phyloP scores from a whole-genome alignment of 2,113 vertebrate species.

The Sminthopsis crassicaudata region DNA sequence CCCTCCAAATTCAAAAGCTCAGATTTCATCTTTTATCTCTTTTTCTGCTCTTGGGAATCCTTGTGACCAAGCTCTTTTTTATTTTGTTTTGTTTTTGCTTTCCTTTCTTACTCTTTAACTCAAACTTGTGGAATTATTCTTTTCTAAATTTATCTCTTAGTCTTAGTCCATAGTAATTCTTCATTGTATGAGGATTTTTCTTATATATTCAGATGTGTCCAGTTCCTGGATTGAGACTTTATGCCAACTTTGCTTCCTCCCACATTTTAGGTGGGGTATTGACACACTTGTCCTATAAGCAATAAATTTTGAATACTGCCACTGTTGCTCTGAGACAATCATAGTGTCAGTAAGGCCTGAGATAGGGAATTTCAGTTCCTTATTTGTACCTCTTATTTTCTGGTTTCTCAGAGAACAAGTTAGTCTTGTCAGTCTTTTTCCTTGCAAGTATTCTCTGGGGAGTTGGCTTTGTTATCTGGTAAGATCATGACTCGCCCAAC shows the following conservation, averaged over 20 bases:
- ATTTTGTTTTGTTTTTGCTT: not conserved
- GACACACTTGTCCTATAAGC: fast-evolving
- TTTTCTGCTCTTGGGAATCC: not conserved
- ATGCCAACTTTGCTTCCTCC: not conserved
- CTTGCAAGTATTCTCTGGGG: not conserved
- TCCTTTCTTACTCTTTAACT: not conserved
- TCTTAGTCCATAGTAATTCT: not conserved
- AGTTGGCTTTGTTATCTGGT: not conserved
- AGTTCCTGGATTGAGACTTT: not conserved
- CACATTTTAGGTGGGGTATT: not conserved
- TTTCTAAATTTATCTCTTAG: not conserved
- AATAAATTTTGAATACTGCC: not conserved
- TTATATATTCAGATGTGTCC: not conserved
- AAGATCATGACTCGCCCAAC: not conserved
- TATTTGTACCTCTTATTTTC: not conserved
- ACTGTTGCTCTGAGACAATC: no score
- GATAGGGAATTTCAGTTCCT: not conserved
- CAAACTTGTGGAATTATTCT: not conserved
- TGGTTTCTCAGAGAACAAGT: not conserved
- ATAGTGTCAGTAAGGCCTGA: not conserved
- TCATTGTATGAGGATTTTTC: not conserved
- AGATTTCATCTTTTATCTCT: not conserved
- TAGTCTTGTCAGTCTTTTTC: not conserved
- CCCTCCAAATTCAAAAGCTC: not conserved
- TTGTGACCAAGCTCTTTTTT: not conserved